Conservation (phyloP, 2,797 vertebrate species). For the Smutsia gigantea region DNA sequence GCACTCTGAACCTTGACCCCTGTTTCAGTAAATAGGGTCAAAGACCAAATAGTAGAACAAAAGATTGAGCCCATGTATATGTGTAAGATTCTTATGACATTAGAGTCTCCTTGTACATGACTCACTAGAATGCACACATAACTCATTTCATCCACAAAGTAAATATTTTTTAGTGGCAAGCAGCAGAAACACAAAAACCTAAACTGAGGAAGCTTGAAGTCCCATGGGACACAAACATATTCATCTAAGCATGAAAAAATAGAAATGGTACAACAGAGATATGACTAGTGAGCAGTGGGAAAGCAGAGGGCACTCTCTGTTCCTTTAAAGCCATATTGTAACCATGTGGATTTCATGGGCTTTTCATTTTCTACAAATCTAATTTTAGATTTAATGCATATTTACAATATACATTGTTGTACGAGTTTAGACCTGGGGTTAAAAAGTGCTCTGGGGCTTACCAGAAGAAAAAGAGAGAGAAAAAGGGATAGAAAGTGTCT, state of each 20-base stretch:
- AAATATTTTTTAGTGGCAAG: background rate
- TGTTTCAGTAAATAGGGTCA: no score
- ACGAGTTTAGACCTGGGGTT: background rate
- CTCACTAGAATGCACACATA: background rate
- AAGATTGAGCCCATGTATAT: no score
- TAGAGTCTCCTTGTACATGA: background rate
- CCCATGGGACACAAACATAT: background rate
- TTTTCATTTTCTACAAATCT: background rate
- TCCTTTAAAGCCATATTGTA: background rate
- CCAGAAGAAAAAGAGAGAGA: no score
- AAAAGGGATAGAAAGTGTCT: no score
- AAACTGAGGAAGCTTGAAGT: background rate
- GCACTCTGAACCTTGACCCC: no score
- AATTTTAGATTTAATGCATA: constrained; percentile 25
- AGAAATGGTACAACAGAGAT: background rate
- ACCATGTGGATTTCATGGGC: background rate
- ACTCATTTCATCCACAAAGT: background rate
- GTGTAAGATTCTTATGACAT: background rate
- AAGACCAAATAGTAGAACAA: no score
- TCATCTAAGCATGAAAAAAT: background rate
- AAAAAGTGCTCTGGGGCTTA: background rate
- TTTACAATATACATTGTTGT: background rate
- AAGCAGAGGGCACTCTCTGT: background rate
- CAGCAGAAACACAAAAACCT: background rate
- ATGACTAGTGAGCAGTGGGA: background rate